phyloP scores from a whole-genome alignment of 2,888 invertebrate genomes.

The Rambutsinella grinnellia region DNA sequence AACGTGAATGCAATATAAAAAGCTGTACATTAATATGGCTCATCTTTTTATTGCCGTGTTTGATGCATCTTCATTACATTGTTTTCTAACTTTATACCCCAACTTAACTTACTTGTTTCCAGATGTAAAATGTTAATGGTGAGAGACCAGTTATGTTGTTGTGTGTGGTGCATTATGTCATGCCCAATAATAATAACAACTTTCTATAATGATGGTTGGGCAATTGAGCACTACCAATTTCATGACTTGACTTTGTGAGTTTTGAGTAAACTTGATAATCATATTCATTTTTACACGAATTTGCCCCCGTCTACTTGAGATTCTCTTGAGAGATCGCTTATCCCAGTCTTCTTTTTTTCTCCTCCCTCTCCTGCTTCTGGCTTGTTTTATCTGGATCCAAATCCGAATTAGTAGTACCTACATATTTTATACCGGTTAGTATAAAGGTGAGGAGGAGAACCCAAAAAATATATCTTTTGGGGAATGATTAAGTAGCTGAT shows the following conservation, averaged over 20 bases:
- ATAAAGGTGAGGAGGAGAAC: too few species aligned
- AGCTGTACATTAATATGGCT: too few species aligned
- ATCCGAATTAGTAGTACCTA: constrained; percentile 16
- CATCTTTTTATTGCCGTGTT: not conserved
- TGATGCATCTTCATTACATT: not conserved
- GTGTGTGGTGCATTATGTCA: constrained; percentile 54
- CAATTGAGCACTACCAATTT: constrained; percentile 27
- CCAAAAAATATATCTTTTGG: constrained; percentile 5
- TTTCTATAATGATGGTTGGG: constrained; percentile 28
- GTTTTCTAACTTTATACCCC: not conserved
- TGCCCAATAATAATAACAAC: constrained; percentile 53
- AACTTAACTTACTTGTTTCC: not conserved
- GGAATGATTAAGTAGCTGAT: constrained; percentile 16
- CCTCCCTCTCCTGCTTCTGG: constrained; percentile 9
- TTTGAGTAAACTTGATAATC: not conserved
- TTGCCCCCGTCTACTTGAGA: not conserved
- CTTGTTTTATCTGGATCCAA: constrained; percentile 49
- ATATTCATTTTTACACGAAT: not conserved
- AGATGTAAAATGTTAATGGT: not conserved
- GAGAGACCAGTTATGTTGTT: constrained; percentile 3
- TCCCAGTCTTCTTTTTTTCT: not conserved
- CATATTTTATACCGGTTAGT: too few species aligned
- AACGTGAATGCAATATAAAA: too few species aligned
- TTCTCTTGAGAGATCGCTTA: too few species aligned
- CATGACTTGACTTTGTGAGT: constrained; percentile 31